Evolutionary conservation across 2,888 invertebrate genomes (phyloP), one percentile per base, ranked within the genome.

Genomic region (Alcis repandata): DNA sequence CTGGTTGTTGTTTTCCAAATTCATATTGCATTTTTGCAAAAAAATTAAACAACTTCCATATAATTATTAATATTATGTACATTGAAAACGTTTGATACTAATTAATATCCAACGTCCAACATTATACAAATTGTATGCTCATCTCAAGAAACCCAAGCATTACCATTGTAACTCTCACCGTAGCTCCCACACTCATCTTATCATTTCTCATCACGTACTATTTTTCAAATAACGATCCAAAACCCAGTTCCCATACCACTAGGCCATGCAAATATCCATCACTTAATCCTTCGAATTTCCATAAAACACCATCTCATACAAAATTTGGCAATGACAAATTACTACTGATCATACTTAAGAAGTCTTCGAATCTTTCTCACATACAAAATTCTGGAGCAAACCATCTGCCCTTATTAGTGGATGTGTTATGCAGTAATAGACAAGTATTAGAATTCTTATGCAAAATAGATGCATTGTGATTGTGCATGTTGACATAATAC

Each of bases 401-500:
- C 76, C 86, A 87, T 86, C 89, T 88, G 88, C 85, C 74, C 83
- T 79, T 79, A 79, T 83, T 84, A 80, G 79, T 70, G 72, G 74
- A 89, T 88, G 88, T 85, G 87, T 87, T 87, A 91, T 91, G 87
- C 90, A 90, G 79, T 89, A 88, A 91, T 89, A 89, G 89, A 87
- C 86, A 80, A 82, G 84, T 79, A 85, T 86, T 85, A 84, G 82
- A 77, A 87, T 90, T 92, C 84, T 92, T 80, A 93, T 93, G 93
- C 88, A 88, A 92, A 92, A 82, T 80, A 79, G 77, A 74, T 67
- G 79, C 75, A 86, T 89, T 91, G 82, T 87, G 85, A 86, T 89
- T 86, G 89, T 86, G 83, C 78, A 88, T 91, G 92, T 92, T 92
- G 93, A 91, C 91, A 92, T 92, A 92, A 92, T 92, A 92, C 89